Conservation (phyloP, 2,888 invertebrate species). For the Acanthosoma haemorrhoidale region DNA sequence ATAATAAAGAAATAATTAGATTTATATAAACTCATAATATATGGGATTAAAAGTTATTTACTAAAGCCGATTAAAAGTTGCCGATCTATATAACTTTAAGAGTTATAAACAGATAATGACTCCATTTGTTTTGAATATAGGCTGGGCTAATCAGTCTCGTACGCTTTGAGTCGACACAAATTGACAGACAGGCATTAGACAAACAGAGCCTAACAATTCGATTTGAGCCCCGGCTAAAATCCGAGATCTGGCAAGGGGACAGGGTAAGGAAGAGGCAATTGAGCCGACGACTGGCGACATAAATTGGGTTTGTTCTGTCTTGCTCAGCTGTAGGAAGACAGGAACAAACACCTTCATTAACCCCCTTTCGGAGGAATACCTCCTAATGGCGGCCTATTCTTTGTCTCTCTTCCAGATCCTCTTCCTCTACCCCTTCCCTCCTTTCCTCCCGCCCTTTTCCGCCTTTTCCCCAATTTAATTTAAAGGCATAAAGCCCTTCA, state of each 20-base stretch:
- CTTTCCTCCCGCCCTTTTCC: neutral
- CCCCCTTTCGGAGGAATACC: conserved; percentile 3
- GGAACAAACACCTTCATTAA: conserved; percentile 25
- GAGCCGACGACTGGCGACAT: conserved; percentile 1
- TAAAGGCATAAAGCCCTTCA: conserved; percentile 15
- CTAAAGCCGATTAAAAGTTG: too few species aligned
- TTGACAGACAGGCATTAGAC: too few species aligned
- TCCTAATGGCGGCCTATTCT: conserved; percentile 23
- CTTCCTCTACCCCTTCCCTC: conserved; percentile 6
- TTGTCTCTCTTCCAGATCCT: conserved; percentile 8
- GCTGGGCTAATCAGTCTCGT: too few species aligned
- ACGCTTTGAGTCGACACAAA: too few species aligned
- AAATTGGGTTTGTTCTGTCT: conserved; percentile 26
- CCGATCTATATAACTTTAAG: too few species aligned
- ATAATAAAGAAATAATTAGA: too few species aligned
- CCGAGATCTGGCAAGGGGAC: neutral
- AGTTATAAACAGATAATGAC: too few species aligned
- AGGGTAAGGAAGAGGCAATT: conserved; percentile 13
- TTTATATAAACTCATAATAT: too few species aligned
- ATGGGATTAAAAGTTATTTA: too few species aligned
- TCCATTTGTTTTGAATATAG: too few species aligned
- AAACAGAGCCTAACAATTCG: too few species aligned
- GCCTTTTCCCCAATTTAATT: conserved; percentile 8
- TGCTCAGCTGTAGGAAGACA: conserved; percentile 13
- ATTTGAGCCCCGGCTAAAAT: neutral